Base-by-base conservation (phyloP, 2,797 vertebrate genomes). In the Hapalemur alaotrensis region DNA sequence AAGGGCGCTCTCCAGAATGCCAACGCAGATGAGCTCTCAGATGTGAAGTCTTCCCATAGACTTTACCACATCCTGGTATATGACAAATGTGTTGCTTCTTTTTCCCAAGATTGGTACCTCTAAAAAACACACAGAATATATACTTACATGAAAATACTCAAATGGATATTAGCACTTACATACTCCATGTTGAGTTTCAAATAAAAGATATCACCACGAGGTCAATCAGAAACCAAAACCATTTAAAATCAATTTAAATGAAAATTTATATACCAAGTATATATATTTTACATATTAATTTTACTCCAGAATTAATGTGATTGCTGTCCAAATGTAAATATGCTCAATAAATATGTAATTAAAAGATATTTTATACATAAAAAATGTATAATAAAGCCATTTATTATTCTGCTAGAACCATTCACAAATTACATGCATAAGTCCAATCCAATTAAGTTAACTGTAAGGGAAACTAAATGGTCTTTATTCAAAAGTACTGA, bases 81-180 rank as follows among this genome's bases (percentile, higher is more conserved):
- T 99, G 99, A 98, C 99, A 99, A 98, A 99, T 99, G 98, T 99
- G 99, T 97, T 99, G 99, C 98, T 99, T 99, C 98, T 99, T 99
- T 98, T 99, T 99, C 91, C 99, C 99, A 98, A 99, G 99, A 98
- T 99, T 99, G 95, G 99, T 99, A 93, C 99, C 99, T 98, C 99
- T 99, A 98, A 98, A 96, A 98, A 97, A 97, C 85, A 97, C 96
- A 96, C 57, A 98, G 81, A 98, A 97, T 91, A 97, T 69, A 97
- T 15, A 82, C 83, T 97, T 98, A 94, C 2, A 88, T 96, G 38
- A 94, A 97, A 97, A 95, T 78, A 97, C 81, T 94, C 80, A 94
- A 93, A 95, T 30, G 28, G 41, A 78, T 50, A 81, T 73, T 65
- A 93, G 13, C 41, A 84, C 32, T 95, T 91, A 67, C 7, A 96